Percentiles rank a stretch among this genome's conserved stretches.
Conservation (phyloP, 2,888 invertebrate genomes). For the Gymnoscelis rufifasciata region DNA sequence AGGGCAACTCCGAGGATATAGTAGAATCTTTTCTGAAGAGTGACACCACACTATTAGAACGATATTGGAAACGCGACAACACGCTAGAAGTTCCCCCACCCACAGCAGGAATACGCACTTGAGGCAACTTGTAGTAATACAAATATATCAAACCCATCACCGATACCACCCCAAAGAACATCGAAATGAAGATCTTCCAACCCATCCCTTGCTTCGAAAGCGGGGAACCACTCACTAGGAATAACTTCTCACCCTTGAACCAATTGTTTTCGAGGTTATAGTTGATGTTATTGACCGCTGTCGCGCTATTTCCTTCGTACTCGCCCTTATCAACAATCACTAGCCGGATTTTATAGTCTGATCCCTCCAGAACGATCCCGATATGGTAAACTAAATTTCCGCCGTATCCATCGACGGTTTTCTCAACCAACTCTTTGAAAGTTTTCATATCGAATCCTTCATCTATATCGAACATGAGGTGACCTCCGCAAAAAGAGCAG, state of each 20-base stretch:
- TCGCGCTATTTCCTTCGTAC: constrained; percentile 54
- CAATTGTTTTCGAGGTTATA: constrained; percentile 43
- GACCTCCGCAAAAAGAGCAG: constrained; percentile 65
- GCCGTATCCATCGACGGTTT: constrained; percentile 40
- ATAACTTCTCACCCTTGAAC: constrained; percentile 40
- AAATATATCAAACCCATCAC: constrained; percentile 49
- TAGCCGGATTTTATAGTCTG: constrained; percentile 47
- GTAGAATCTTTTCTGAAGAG: constrained; percentile 60
- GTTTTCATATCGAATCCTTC: constrained; percentile 47
- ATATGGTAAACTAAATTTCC: constrained; percentile 48
- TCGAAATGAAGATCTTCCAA: constrained; percentile 53
- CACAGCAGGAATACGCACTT: constrained; percentile 36
- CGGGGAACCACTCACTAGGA: constrained; percentile 54
- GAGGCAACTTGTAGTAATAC: constrained; percentile 55
- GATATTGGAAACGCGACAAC: constrained; percentile 52
- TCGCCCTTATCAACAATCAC: constrained; percentile 58
- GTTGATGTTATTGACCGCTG: constrained; percentile 47
- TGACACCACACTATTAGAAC: constrained; percentile 66
- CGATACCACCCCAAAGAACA: constrained; percentile 54
- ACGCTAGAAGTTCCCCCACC: constrained; percentile 35
- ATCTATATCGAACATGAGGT: constrained; percentile 46
- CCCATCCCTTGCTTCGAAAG: constrained; percentile 47
- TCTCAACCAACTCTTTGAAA: constrained; percentile 48
- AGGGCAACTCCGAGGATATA: constrained; percentile 34
- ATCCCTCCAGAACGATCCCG: constrained; percentile 38